Conservation (phyloP, 2,113 vertebrate species). For the Sclerurus mexicanus region DNA sequence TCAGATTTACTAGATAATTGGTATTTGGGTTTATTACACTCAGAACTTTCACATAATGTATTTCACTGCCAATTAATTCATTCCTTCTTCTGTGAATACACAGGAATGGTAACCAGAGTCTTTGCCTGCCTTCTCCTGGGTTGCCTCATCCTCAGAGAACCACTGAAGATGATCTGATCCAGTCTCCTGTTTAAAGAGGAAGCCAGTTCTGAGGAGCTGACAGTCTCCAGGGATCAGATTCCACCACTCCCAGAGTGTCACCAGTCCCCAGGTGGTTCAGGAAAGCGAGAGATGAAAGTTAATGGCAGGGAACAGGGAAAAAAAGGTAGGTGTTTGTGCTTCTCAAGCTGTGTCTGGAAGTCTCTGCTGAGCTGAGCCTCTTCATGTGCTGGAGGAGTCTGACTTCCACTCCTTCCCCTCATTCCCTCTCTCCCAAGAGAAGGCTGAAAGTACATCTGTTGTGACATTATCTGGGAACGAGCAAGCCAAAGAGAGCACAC, state of each 20-base stretch:
- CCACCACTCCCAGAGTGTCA: neutral
- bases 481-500: no score
- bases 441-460: neutral
- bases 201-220: neutral
- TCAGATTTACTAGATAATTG: neutral
- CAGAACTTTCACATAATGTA: neutral
- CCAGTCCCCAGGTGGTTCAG: neutral
- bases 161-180: neutral
- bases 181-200: neutral
- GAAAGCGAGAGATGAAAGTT: neutral
- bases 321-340: neutral
- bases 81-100: neutral
- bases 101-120: neutral
- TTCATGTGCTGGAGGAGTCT: neutral
- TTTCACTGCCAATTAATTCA: neutral
- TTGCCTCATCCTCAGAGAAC: neutral
- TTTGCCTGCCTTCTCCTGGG: neutral
- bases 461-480: neutral
- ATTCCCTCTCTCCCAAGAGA: neutral
- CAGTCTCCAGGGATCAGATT: neutral
- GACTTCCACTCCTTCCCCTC: neutral
- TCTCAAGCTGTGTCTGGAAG: neutral
- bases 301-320: neutral
- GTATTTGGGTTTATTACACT: neutral
- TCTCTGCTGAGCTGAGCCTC: neutral